Evolutionary conservation across 2,797 vertebrate genomes (phyloP), one percentile per base, ranked within the genome.

Genomic region (Betta splendens): DNA sequence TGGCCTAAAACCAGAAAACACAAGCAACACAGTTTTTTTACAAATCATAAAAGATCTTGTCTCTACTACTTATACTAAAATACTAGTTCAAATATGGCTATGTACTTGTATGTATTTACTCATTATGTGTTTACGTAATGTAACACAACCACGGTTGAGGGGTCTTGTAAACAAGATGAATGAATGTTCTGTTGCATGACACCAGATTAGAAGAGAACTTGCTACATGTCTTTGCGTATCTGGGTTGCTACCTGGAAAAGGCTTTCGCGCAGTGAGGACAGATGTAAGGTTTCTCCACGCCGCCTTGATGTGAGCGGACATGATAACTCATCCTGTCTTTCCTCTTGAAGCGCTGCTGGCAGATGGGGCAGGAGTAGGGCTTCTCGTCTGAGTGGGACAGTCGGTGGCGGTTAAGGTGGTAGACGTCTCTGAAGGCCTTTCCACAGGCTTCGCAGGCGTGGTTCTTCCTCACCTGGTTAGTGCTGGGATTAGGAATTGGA

Each of bases 271-370:
- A 98, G 91, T 96, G 96, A 18, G 96, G 95, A 77, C 96, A 98
- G 78, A 98, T 92, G 85, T 98, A 98, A 4, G 96, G 96, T 77
- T 98, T 98, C 87, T 96, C 96, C 88, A 98, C 95, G 5, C 94
- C 95, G 42, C 96, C 96, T 37, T 98, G 96, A 17, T 98, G 96
- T 5, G 96, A 97, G 55, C 96, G 93, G 55, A 98, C 96, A 0
- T 96, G 96, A 72, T 98, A 97, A 72, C 95, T 96, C 96, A 98
- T 98, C 36, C 96, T 81, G 87, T 98, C 96, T 85, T 98, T 98
- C 61, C 96, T 90, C 90, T 98, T 98, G 92, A 98, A 98, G 64
- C 95, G 92, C 85, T 97, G 93, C 80, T 96, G 95, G 60, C 96
- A 98, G 73, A 98, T 92, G 0, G 95, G 96, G 71, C 96, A 98